Evolutionary conservation across 2,797 vertebrate genomes (phyloP).

Genomic region (Acanthopagrus latus): DNA sequence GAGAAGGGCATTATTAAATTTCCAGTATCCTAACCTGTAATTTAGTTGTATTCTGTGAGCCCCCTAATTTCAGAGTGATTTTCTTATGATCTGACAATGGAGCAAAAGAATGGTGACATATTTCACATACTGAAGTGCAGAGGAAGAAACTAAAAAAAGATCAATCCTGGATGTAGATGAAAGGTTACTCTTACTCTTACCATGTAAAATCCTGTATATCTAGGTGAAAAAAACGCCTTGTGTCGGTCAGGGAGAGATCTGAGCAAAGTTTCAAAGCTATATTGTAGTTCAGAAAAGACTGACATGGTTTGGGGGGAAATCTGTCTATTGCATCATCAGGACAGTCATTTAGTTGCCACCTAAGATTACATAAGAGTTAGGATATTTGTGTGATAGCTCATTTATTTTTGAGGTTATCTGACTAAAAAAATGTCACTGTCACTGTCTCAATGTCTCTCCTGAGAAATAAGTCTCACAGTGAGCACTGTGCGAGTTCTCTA

Average conservation of each 20-base stretch:
- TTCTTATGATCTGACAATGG: not conserved
- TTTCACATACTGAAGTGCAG: not conserved
- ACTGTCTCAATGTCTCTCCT: too few species aligned
- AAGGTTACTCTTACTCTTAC: not conserved
- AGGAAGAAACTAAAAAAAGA: not conserved
- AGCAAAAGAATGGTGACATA: not conserved
- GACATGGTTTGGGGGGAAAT: not conserved
- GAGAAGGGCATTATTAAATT: not conserved
- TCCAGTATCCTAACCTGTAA: not conserved
- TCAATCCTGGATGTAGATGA: constrained; percentile 1
- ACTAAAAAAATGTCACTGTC: too few species aligned
- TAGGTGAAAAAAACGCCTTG: too few species aligned
- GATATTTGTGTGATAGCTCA: not conserved
- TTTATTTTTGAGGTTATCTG: not conserved
- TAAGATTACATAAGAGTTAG: constrained; percentile 1
- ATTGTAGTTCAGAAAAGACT: not conserved
- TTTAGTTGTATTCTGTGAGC: not conserved
- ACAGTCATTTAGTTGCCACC: not conserved
- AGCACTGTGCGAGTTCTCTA: too few species aligned
- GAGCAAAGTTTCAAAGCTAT: not conserved
- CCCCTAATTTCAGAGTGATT: not conserved
- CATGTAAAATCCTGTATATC: not conserved
- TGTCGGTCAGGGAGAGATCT: not conserved
- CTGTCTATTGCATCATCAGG: not conserved
- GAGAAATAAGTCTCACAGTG: too few species aligned